Base-by-base conservation (phyloP, 2,113 vertebrate species). In the Ranitomeya imitator region DNA sequence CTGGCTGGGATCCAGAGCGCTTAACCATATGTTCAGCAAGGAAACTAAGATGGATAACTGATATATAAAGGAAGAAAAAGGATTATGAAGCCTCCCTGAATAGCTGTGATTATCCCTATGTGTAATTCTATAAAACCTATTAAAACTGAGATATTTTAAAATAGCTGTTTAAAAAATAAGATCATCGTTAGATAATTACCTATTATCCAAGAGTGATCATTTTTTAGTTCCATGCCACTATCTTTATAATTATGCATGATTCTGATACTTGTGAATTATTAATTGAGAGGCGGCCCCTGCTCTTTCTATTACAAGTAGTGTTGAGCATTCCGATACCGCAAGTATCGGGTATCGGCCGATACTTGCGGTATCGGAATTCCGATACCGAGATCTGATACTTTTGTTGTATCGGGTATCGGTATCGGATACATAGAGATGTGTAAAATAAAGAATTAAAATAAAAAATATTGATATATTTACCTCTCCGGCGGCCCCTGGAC, bases 51-150 rank as follows among this genome's bases (percentile, higher is more conserved):
- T 23, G 74, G 69, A 83, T 83, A 74, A 88, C 60, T 83, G 86
- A 82, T 82, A 76, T 74, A 61, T 61, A 63, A 82, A 73, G 31
- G 65, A 61, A 74, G 61, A 31, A 63, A 81, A 87, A 60, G 78
- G 69, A 73, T 74, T 74, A 83, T 18, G 57, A 60, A 74, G 31
- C 31, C 55, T 74, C 21, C 15, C 26, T 37, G 18, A 83, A 83
- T 63, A 21, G 57, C 86, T 73, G 31, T 76, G 79, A 83, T 88
- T 88, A 83, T 88, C 79, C 86, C 86, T 55, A 51, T 88, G 69
- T 83, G 67, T 16, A 73, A 88, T 67, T 88, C 86, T 83, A 73
- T 88, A 59, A 83, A 82, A 88, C 76, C 67, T 59, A 88, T 82
- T 74, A 19, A 74, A 74, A 88, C 78, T 81, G 52, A 73, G 71